Conservation (phyloP, 2,888 invertebrate genomes). For the Esperia sulphurella region DNA sequence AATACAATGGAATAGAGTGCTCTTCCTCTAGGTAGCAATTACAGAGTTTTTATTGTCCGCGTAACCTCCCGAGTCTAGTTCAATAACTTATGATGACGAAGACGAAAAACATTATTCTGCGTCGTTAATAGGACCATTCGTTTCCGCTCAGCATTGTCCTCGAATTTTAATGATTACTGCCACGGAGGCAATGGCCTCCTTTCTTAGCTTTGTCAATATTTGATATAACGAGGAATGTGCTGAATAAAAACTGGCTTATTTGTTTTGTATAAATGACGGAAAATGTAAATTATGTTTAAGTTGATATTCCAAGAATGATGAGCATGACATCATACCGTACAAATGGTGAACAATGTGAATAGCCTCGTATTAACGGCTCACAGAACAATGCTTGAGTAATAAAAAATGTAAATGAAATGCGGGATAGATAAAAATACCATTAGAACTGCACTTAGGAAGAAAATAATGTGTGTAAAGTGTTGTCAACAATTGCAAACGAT, state of each 20-base stretch:
- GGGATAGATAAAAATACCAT: conserved; percentile 30
- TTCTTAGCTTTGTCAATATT: conserved; percentile 45
- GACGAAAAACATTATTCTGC: conserved; percentile 9
- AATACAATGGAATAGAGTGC: conserved; percentile 25
- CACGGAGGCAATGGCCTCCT: conserved; percentile 46
- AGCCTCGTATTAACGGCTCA: conserved; percentile 43
- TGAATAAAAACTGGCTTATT: conserved; percentile 26
- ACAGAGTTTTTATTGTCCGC: conserved; percentile 21
- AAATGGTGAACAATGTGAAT: conserved; percentile 48
- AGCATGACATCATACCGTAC: conserved; percentile 50
- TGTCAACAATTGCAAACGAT: too few species aligned
- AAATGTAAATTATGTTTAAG: conserved; percentile 34
- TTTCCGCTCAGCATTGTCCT: conserved; percentile 40
- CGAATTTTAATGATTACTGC: conserved; percentile 30
- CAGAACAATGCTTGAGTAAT: conserved; percentile 49
- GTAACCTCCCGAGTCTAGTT: conserved; percentile 24
- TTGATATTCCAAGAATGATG: conserved; percentile 36
- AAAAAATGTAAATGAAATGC: conserved; percentile 44
- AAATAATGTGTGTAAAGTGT: neutral
- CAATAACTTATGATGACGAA: conserved; percentile 14
- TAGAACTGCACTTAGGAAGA: conserved; percentile 15
- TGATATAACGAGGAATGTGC: conserved; percentile 40
- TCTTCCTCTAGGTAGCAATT: conserved; percentile 21
- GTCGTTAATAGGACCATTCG: conserved; percentile 32
- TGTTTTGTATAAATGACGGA: conserved; percentile 31